These are phyloP conservation scores for Neomorphus geoffroyi DNA, from an alignment of 2,797 vertebrate species.

Conservation along the genomic window DNA sequence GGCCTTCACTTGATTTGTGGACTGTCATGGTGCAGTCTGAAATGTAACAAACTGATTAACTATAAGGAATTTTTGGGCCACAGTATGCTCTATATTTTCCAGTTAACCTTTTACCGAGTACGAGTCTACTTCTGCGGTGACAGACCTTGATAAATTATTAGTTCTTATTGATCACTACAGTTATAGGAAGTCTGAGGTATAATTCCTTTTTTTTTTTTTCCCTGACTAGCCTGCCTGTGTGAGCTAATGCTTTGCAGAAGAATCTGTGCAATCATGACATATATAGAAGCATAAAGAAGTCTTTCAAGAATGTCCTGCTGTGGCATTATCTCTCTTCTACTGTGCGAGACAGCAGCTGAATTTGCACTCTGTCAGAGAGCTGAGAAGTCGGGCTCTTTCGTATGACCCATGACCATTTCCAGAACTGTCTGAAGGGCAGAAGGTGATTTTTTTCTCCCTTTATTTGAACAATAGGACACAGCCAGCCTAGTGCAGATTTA, in stretches of 20 bases:
- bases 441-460: background rate
- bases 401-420: background rate
- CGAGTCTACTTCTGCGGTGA: background rate
- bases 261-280: background rate
- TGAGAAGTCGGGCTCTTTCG: constrained; percentile 3
- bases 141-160: background rate
- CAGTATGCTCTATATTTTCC: constrained; percentile 3
- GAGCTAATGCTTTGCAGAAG: background rate
- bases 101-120: background rate
- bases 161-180: background rate
- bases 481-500: background rate
- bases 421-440: background rate
- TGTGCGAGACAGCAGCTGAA: constrained; percentile 33
- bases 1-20: constrained; percentile 25
- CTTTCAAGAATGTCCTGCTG: constrained; percentile 20
- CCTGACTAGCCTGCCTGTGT: background rate
- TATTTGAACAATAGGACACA: background rate
- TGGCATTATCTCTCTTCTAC: constrained; percentile 19
- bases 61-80: background rate
- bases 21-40: background rate
- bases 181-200: background rate
- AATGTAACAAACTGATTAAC: background rate
- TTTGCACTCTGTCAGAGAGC: constrained; percentile 16
- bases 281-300: background rate
- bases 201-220: background rate